Conservation (phyloP, 2,113 vertebrate species). For the Phalacrocorax aristotelis region DNA sequence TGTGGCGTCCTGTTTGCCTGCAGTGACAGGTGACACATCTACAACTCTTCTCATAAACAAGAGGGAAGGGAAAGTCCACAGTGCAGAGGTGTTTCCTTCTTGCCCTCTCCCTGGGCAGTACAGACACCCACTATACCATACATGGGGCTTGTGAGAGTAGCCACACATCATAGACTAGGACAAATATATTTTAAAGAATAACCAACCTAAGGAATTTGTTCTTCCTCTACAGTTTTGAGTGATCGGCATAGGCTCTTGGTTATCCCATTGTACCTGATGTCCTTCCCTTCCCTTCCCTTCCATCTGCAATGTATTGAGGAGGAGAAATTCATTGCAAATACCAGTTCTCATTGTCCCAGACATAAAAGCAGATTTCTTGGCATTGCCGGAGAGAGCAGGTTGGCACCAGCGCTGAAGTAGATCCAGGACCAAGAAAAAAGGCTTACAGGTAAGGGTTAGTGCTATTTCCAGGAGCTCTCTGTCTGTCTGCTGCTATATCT, state of each 20-base stretch:
- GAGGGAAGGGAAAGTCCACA: neutral
- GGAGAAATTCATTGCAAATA: neutral
- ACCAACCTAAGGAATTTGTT: neutral
- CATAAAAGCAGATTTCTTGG: neutral
- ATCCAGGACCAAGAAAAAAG: neutral
- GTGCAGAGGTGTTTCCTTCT: neutral
- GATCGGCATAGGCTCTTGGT: neutral
- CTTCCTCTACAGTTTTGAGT: neutral
- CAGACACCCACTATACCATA: neutral
- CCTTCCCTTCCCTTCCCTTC: neutral
- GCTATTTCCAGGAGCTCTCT: neutral
- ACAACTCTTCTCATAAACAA: neutral
- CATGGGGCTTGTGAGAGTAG: neutral
- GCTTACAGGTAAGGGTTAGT: neutral
- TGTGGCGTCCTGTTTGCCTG: neutral
- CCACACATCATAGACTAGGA: neutral
- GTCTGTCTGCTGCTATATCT: neutral
- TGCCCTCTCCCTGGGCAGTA: neutral
- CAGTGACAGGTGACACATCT: neutral
- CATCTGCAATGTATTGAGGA: neutral
- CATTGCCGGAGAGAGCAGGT: neutral
- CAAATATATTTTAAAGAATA: neutral
- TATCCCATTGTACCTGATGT: neutral
- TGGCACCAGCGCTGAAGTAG: neutral
- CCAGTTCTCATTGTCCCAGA: neutral